Evolutionary conservation across 2,888 invertebrate genomes (phyloP), one percentile per base, ranked within the genome.

Genomic region (Glaucopsyche alexis): DNA sequence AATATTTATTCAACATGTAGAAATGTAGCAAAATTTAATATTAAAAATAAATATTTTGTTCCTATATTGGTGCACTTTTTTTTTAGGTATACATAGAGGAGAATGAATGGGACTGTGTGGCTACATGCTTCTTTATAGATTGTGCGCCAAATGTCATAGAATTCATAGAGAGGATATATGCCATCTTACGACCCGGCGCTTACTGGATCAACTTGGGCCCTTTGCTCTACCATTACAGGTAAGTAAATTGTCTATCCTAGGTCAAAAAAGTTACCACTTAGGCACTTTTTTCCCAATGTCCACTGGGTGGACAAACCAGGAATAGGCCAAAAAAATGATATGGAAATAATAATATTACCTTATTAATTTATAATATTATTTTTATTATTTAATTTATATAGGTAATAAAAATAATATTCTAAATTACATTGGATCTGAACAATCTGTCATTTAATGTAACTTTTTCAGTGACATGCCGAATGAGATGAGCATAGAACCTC

Each of bases 121-220:
- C 98, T 0, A 98, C 99, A 0, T 99, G 99, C 79, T 99, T 99
- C 92, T 99, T 99, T 87, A 97, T 99, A 73, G 99, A 99, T 90
- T 99, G 99, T 82, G 99, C 99, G 0, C 97, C 97, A 75, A 99
- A 99, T 86, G 96, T 99, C 19, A 96, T 99, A 5, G 96, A 97
- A 82, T 99, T 99, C 83, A 96, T 99, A 49, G 98, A 99, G 91
- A 95, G 96, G 70, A 99, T 99, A 84, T 97, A 96, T 87, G 94
- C 95, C 71, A 97, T 99, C 79, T 89, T 99, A 8, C 97, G 96
- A 84, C 98, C 98, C 0, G 99, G 97, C 0, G 98, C 97, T 0
- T 93, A 95, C 78, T 98, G 98, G 98, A 94, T 98, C 77, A 98
- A 98, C 86, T 89, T 98, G 74, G 98, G 99, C 5, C 99, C 99